phyloP scores from a whole-genome alignment of 2,113 vertebrate species.

The Amphiprion percula region DNA sequence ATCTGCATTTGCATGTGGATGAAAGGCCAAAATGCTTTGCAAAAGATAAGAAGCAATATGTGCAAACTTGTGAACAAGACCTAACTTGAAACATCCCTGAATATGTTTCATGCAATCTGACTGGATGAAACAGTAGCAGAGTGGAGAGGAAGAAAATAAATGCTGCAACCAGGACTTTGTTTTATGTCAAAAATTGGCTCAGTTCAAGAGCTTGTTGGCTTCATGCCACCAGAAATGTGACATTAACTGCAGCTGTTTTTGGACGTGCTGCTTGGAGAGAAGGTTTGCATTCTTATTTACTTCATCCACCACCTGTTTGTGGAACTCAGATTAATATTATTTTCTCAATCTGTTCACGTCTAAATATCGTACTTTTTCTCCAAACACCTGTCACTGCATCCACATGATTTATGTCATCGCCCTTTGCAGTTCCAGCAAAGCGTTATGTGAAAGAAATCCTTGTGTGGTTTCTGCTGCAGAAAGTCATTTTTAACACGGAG shows the following conservation, averaged over 20 bases:
- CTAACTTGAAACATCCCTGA: constrained; percentile 3
- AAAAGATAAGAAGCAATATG: too few species aligned
- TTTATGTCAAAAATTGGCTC: too few species aligned
- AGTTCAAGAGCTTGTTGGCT: too few species aligned
- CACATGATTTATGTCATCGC: constrained; percentile 16
- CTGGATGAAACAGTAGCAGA: background rate
- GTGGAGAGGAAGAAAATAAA: background rate
- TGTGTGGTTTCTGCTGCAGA: constrained; percentile 25
- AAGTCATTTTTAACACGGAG: constrained; percentile 44
- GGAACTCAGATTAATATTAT: background rate
- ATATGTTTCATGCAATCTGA: constrained; percentile 6
- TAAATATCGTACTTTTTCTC: background rate
- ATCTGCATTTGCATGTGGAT: too few species aligned
- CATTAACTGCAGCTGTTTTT: background rate
- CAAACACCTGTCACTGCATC: constrained; percentile 15
- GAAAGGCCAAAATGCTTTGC: too few species aligned
- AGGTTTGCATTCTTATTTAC: background rate
- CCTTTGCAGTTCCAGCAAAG: constrained; percentile 6
- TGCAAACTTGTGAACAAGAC: too few species aligned
- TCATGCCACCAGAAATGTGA: too few species aligned
- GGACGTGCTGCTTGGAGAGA: background rate
- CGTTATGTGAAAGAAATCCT: constrained; percentile 29
- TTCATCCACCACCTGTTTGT: background rate
- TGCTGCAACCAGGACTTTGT: too few species aligned
- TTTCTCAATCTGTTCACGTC: background rate